Evolutionary conservation across 2,888 invertebrate genomes (phyloP).

Genomic region (Xestobium rufovillosum): DNA sequence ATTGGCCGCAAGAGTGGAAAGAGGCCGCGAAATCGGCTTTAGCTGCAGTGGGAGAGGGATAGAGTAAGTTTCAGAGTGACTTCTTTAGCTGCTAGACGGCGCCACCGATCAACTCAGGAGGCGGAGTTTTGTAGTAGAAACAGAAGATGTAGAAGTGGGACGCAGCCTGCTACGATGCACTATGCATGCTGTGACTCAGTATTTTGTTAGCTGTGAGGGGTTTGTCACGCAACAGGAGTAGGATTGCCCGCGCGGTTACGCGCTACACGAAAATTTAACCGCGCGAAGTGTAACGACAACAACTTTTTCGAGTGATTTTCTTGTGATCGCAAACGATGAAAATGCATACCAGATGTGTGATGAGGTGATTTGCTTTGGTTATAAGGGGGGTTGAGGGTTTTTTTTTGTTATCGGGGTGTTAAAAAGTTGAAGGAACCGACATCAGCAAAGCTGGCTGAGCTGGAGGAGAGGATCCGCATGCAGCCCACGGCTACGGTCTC

Average conservation of each 20-base stretch:
- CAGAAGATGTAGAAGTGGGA: conserved; percentile 35
- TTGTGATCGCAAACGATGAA: no score
- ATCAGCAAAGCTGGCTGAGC: conserved; percentile 31
- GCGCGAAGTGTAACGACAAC: no score
- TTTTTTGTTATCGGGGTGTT: no score
- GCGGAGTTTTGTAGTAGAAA: conserved; percentile 56
- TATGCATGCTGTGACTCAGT: conserved; percentile 45
- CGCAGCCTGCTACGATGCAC: conserved; percentile 50
- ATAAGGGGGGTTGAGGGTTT: no score
- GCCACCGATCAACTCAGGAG: conserved; percentile 48
- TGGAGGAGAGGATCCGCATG: conserved; percentile 51
- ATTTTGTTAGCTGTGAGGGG: conserved; percentile 55
- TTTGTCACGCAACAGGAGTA: no score
- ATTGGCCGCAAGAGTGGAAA: conserved; percentile 31
- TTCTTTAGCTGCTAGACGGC: conserved; percentile 35
- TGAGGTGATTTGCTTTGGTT: conserved; percentile 18
- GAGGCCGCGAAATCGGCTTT: conserved; percentile 16
- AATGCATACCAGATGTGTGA: no score
- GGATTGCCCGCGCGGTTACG: no score
- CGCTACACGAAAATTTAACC: no score
- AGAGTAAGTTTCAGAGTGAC: conserved; percentile 19
- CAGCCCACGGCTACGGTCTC: conserved; percentile 58
- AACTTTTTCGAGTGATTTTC: no score
- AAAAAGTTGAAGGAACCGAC: no score
- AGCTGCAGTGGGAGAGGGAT: conserved; percentile 41